phyloP scores from a whole-genome alignment of 1,140 invertebrate species.

The Danaus melanippus region DNA sequence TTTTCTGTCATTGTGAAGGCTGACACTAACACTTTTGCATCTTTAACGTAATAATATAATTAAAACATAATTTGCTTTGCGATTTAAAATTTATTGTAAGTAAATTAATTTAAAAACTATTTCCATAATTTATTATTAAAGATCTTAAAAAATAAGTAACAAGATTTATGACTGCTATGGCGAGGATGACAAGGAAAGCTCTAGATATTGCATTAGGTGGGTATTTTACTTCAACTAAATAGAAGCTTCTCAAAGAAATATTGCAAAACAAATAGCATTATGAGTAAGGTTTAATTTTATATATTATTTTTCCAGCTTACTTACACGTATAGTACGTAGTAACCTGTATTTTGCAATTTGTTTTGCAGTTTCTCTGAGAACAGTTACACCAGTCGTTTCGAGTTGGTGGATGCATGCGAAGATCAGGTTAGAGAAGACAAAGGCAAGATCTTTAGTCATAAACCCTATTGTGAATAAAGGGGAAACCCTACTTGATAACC shows the following conservation, averaged over 20 bases:
- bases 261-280: constrained; percentile 42
- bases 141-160: neutral
- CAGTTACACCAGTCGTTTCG: constrained; percentile 36
- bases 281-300: neutral
- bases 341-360: constrained; percentile 11
- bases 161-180: constrained; percentile 25
- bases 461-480: constrained; percentile 39
- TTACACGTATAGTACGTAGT: too few relatives aligned
- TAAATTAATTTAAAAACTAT: too few relatives aligned
- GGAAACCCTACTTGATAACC: constrained; percentile 28
- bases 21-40: too few relatives aligned
- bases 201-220: constrained; percentile 46
- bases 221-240: constrained; percentile 11
- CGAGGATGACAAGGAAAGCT: constrained; percentile 36
- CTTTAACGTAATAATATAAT: too few relatives aligned
- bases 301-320: too few relatives aligned
- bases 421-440: constrained; percentile 26
- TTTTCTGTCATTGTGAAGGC: too few relatives aligned
- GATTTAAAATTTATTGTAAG: too few relatives aligned
- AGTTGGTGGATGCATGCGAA: constrained; percentile 44
- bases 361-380: constrained; percentile 62
- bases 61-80: too few relatives aligned
- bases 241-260: constrained; percentile 29
- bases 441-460: constrained; percentile 37
- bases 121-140: neutral